Evolutionary conservation across 92 coral and sea anemone genomes (phyloP).

Genomic region (Nematostella vectensis): DNA sequence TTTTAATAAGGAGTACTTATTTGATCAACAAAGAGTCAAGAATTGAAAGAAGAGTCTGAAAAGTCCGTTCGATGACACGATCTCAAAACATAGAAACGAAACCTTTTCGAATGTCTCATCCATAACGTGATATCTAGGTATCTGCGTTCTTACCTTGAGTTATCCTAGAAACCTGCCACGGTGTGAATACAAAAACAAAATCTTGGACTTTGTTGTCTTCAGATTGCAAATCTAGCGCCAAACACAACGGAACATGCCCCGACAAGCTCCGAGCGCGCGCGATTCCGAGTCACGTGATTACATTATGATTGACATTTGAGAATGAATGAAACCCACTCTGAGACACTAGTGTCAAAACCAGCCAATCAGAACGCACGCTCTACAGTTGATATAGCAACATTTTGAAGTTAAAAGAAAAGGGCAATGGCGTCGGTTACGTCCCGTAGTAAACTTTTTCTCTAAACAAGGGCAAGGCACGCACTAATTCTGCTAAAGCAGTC

Average conservation of each 20-base stretch:
- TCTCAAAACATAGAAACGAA: too few species aligned
- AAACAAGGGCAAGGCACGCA: constrained; percentile 16
- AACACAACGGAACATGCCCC: constrained; percentile 37
- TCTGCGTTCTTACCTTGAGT: too few species aligned
- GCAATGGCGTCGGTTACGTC: constrained; percentile 83
- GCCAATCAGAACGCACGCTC: constrained; percentile 57
- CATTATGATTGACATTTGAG: constrained; percentile 60
- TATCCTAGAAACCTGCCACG: too few species aligned
- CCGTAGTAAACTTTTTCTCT: constrained; percentile 71
- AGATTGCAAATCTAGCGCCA: constrained; percentile 6
- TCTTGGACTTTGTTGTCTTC: background rate
- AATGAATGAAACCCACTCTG: constrained; percentile 73
- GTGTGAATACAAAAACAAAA: too few species aligned
- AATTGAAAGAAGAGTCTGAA: too few species aligned
- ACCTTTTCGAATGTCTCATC: too few species aligned
- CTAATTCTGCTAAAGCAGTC: background rate
- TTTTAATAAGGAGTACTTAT: too few species aligned
- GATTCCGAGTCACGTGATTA: constrained; percentile 53
- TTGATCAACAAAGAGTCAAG: too few species aligned
- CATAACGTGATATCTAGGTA: too few species aligned
- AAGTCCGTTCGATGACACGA: too few species aligned
- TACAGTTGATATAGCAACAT: constrained; percentile 94
- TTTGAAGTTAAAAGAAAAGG: constrained; percentile 62
- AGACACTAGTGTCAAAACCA: constrained; percentile 38
- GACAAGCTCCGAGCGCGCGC: constrained; percentile 62